Percentiles rank a stretch among this genome's conserved stretches.
phyloP scores from a whole-genome alignment of 2,888 invertebrate genomes.

The Lasioglossum leucozonium region DNA sequence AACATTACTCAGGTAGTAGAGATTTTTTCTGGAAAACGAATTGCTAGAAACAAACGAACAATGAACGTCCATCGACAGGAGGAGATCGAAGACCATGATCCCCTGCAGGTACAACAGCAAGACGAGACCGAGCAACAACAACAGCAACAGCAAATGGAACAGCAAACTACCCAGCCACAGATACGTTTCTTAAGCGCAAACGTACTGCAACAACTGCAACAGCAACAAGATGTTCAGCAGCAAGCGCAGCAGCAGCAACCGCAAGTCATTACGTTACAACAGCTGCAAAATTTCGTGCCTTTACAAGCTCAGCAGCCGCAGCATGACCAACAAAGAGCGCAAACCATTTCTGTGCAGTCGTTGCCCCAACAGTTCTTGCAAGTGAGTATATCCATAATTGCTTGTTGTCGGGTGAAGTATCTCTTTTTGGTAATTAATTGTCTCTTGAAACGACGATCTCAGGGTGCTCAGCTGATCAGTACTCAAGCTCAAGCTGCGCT shows the following conservation, averaged over 20 bases:
- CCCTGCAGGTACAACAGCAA: constrained; percentile 72
- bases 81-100: constrained; percentile 81
- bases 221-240: constrained; percentile 84
- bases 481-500: constrained; percentile 81
- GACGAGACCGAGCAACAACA: constrained; percentile 74
- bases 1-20: constrained; percentile 69
- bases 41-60: background rate
- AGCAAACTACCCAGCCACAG: constrained; percentile 78
- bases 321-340: constrained; percentile 82
- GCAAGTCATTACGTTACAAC: constrained; percentile 85
- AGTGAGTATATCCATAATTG: constrained; percentile 72
- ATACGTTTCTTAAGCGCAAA: constrained; percentile 81
- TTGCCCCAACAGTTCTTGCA: constrained; percentile 86
- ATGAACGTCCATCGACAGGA: constrained; percentile 71
- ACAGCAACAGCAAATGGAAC: constrained; percentile 73
- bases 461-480: constrained; percentile 82
- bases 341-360: constrained; percentile 85
- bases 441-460: constrained; percentile 2
- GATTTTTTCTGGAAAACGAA: background rate
- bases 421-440: background rate
- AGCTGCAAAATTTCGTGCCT: constrained; percentile 85
- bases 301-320: constrained; percentile 82
- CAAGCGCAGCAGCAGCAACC: constrained; percentile 83
- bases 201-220: constrained; percentile 83
- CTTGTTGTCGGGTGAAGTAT: background rate